Conservation (phyloP, 2,113 vertebrate genomes). For the Brachirus orientalis region DNA sequence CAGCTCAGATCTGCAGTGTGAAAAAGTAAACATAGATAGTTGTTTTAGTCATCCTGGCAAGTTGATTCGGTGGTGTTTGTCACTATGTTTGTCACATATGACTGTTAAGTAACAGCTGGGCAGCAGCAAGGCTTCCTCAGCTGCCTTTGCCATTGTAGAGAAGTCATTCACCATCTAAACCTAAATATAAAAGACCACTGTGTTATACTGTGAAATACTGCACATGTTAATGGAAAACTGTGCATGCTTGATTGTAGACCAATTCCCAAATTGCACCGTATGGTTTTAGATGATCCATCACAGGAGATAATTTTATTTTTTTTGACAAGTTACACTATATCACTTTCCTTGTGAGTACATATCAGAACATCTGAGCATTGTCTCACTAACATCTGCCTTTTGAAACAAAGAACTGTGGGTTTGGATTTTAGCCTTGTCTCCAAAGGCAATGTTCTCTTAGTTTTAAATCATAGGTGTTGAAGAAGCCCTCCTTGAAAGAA, state of each 20-base stretch:
- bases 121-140: background rate
- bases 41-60: background rate
- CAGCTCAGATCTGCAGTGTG: background rate
- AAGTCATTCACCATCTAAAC: background rate
- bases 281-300: background rate
- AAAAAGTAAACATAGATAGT: no score
- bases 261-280: background rate
- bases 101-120: background rate
- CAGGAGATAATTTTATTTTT: no score
- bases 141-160: background rate
- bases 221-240: background rate
- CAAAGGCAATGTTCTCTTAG: background rate
- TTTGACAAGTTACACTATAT: background rate
- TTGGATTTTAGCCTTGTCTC: background rate
- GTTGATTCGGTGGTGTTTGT: background rate
- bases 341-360: background rate
- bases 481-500: background rate
- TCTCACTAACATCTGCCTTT: background rate
- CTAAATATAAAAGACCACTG: background rate
- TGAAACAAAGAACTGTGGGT: background rate
- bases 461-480: background rate
- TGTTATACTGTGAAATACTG: background rate
- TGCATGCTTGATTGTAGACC: background rate
- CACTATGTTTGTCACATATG: background rate
- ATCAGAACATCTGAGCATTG: background rate